phyloP scores from a whole-genome alignment of 30 jellyfish, hydroid and myxozoan species.

The Cassiopea andromeda region DNA sequence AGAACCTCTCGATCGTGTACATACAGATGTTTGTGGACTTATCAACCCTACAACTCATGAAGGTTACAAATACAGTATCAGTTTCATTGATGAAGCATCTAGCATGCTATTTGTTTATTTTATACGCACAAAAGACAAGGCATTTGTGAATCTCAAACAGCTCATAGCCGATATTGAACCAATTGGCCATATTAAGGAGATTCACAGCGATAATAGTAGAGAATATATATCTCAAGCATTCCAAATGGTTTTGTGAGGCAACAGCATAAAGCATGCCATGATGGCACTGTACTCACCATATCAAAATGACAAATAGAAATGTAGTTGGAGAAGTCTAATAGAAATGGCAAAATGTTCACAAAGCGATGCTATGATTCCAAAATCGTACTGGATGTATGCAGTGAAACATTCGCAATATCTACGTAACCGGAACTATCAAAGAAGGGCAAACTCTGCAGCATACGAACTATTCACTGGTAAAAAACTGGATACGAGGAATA shows the following conservation, averaged over 20 bases:
- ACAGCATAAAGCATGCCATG: constrained; percentile 32
- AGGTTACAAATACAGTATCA: constrained; percentile 54
- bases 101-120: constrained; percentile 40
- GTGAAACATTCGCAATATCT: constrained; percentile 53
- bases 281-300: constrained; percentile 1
- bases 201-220: neutral
- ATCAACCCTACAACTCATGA: constrained; percentile 50
- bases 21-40: constrained; percentile 57
- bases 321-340: neutral
- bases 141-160: neutral
- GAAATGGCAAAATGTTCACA: constrained; percentile 57
- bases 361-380: constrained; percentile 11
- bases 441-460: constrained; percentile 33
- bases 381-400: too few relatives aligned
- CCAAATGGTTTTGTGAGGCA: constrained; percentile 18
- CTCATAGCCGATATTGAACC: neutral
- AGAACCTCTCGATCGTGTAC: neutral
- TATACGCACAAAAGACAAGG: constrained; percentile 9
- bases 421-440: constrained; percentile 45
- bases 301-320: too few relatives aligned
- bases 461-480: constrained; percentile 26
- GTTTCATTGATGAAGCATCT: neutral
- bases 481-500: constrained; percentile 39
- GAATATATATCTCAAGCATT: constrained; percentile 24
- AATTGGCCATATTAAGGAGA: neutral